phyloP scores from a whole-genome alignment of 2,113 vertebrate genomes.

The Oxyura jamaicensis region DNA sequence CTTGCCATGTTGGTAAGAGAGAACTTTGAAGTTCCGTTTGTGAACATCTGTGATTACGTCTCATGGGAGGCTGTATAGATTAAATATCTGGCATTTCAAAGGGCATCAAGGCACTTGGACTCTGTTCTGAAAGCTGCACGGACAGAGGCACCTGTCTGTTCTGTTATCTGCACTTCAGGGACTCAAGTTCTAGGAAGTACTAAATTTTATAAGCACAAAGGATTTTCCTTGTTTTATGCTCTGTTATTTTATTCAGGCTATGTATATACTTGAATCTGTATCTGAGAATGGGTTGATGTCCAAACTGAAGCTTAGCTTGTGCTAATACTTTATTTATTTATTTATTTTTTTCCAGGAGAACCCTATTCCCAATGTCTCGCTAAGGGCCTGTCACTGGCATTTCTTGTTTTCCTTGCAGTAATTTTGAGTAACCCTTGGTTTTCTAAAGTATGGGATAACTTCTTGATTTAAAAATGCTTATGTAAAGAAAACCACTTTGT shows the following conservation, averaged over 20 bases:
- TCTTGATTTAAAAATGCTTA: background rate
- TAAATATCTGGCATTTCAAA: background rate
- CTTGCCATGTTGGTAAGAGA: background rate
- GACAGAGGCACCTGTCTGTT: background rate
- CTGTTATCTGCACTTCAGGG: background rate
- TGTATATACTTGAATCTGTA: background rate
- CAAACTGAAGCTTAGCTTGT: background rate
- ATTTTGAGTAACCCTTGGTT: conserved; percentile 84
- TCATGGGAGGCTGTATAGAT: accelerated
- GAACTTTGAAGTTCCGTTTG: background rate
- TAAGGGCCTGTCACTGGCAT: conserved; percentile 84
- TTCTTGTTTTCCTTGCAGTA: conserved; percentile 75
- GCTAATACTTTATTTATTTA: background rate
- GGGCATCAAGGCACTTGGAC: background rate
- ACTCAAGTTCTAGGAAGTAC: background rate
- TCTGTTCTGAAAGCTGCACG: background rate
- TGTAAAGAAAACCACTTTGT: background rate
- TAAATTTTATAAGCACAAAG: background rate
- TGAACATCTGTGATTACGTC: background rate
- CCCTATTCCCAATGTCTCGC: conserved; percentile 83
- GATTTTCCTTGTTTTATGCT: background rate
- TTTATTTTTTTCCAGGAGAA: conserved; percentile 80
- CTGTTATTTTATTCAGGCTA: background rate
- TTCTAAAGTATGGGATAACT: conserved; percentile 65
- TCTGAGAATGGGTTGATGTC: background rate